Percentiles rank a stretch among this genome's conserved stretches.
Evolutionary conservation across 2,113 vertebrate species (phyloP).

Genomic region (Jacana jacana): DNA sequence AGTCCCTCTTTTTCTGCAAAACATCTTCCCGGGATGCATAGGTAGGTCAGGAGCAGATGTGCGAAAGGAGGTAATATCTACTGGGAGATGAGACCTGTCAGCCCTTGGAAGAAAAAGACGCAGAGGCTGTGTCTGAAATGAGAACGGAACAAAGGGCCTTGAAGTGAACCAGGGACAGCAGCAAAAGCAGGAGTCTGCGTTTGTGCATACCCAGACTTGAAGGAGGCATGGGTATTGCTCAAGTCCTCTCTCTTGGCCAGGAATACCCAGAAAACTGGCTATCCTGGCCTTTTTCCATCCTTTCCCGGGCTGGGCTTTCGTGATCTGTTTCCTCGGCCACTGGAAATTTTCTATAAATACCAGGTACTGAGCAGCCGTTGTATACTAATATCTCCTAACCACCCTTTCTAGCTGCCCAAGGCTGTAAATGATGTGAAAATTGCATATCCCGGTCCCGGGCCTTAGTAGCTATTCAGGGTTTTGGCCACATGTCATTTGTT

Average conservation of each 20-base stretch:
- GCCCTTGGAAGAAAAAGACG: background rate
- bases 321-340: background rate
- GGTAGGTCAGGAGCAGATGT: background rate
- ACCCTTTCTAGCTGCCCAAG: background rate
- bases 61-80: background rate
- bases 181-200: background rate
- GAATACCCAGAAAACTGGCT: background rate
- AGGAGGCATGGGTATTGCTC: background rate
- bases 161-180: background rate
- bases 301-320: background rate
- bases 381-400: background rate
- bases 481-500: conserved; percentile 47
- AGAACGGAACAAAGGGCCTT: fast-evolving
- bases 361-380: background rate
- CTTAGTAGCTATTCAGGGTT: conserved; percentile 17
- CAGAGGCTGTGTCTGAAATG: background rate
- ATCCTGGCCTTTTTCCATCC: background rate
- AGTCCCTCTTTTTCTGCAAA: background rate
- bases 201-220: background rate
- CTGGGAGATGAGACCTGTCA: background rate
- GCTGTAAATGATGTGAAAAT: conserved; percentile 59
- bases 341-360: conserved; percentile 58
- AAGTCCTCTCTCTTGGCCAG: background rate
- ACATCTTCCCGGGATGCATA: background rate
- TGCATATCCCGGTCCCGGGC: background rate